Percentiles rank a stretch among this genome's conserved stretches.
Conservation (phyloP, 2,888 invertebrate genomes). For the Clivina fossor region DNA sequence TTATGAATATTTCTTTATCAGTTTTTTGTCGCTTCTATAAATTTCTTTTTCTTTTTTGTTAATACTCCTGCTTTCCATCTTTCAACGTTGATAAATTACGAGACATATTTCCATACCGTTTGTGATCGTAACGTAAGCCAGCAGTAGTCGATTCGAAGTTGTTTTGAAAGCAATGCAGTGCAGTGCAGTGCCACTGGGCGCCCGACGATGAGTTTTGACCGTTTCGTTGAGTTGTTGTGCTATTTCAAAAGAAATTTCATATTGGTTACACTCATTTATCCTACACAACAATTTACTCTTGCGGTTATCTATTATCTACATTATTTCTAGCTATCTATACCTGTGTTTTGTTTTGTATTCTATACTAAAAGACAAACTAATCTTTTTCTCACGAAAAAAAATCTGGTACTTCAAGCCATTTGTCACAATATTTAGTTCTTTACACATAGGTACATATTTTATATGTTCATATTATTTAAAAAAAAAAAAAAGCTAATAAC, state of each 20-base stretch:
- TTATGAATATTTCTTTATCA: conserved; percentile 16
- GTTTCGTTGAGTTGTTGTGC: too few relatives aligned
- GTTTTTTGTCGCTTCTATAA: conserved; percentile 10
- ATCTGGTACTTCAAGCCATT: too few relatives aligned
- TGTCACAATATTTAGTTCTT: too few relatives aligned
- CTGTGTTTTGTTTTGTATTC: too few relatives aligned
- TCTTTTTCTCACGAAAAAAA: too few relatives aligned
- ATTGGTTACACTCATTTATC: conserved; percentile 21
- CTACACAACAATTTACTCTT: conserved; percentile 13
- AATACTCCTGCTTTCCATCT: too few relatives aligned
- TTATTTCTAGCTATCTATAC: too few relatives aligned
- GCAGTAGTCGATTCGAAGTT: conserved; percentile 16
- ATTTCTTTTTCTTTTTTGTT: conserved; percentile 22
- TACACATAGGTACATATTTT: too few relatives aligned
- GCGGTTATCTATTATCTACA: conserved; percentile 7
- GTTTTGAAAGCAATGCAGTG: conserved; percentile 14
- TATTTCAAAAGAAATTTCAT: conserved; percentile 18
- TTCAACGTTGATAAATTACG: conserved; percentile 29
- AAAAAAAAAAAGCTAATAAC: too few relatives aligned
- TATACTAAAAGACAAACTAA: too few relatives aligned
- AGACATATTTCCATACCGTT: conserved; percentile 19
- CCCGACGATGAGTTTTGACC: not conserved
- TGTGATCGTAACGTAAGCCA: conserved; percentile 15
- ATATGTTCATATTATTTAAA: too few relatives aligned
- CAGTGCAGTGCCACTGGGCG: not conserved